These are phyloP conservation scores for Phycodurus eques DNA, from an alignment of 2,113 vertebrate genomes.

Conservation along the genomic window DNA sequence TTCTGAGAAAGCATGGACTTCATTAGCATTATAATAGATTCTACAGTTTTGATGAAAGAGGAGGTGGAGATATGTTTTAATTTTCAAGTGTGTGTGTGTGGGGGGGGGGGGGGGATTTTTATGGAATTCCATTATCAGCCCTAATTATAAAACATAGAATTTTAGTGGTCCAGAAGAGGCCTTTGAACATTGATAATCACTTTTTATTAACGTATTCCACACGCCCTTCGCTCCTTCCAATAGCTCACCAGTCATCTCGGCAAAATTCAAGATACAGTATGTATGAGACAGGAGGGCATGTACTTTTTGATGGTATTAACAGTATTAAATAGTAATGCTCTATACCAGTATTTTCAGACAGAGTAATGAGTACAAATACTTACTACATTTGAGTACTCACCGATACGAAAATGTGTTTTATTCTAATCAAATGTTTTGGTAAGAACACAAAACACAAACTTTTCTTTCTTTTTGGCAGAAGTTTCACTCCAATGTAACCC, in stretches of 20 bases:
- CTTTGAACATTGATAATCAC: neutral
- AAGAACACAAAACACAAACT: too few relatives aligned
- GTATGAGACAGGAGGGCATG: neutral
- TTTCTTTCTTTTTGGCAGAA: too few relatives aligned
- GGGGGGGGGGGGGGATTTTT: neutral
- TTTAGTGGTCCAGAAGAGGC: neutral
- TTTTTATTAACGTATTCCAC: neutral
- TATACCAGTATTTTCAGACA: neutral
- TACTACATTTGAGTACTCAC: too few relatives aligned
- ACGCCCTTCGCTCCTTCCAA: neutral
- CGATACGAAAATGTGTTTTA: too few relatives aligned
- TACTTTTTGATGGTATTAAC: neutral
- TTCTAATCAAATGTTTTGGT: too few relatives aligned
- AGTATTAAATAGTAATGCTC: neutral
- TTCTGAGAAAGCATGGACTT: neutral
- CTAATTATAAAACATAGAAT: neutral
- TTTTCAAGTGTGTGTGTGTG: neutral
- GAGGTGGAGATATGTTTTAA: neutral
- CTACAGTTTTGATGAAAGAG: neutral
- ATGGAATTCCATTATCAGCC: neutral
- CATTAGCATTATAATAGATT: neutral
- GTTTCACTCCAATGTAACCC: too few relatives aligned
- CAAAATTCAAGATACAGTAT: neutral
- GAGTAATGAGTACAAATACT: neutral
- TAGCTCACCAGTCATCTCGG: neutral